Conservation (phyloP, 1,140 invertebrate species). For the Helicoverpa zea region DNA sequence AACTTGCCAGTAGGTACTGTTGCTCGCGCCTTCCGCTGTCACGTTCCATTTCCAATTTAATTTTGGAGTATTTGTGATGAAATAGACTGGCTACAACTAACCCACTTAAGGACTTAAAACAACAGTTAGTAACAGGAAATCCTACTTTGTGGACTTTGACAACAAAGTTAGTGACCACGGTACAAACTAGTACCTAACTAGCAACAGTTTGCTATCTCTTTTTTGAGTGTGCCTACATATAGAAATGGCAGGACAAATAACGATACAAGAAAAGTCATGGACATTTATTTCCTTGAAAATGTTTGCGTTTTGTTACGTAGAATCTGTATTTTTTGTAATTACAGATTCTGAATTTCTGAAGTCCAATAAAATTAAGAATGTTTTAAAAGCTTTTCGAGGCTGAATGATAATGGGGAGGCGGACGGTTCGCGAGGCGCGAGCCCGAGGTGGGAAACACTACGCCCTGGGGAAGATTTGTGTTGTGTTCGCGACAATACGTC, state of each 20-base stretch:
- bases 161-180: slow-evolving; percentile 49
- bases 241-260: not conserved
- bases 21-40: not conserved
- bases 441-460: slow-evolving; percentile 53
- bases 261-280: not conserved
- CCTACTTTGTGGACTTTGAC: slow-evolving; percentile 54
- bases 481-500: slow-evolving; percentile 43
- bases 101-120: slow-evolving; percentile 50
- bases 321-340: slow-evolving; percentile 33
- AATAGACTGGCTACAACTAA: slow-evolving; percentile 37
- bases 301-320: not conserved
- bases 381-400: slow-evolving; percentile 71
- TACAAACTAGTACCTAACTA: slow-evolving; percentile 39
- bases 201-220: slow-evolving; percentile 29
- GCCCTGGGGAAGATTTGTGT: slow-evolving; percentile 60
- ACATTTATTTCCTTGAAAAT: not conserved
- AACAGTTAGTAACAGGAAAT: slow-evolving; percentile 52
- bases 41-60: slow-evolving; percentile 39
- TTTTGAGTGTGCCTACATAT: not conserved
- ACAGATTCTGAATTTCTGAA: slow-evolving; percentile 33
- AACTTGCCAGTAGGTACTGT: not conserved
- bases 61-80: slow-evolving; percentile 36
- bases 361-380: slow-evolving; percentile 70
- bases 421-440: slow-evolving; percentile 54
- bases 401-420: slow-evolving; percentile 65